Percentiles rank a stretch among this genome's conserved stretches.
phyloP scores from a whole-genome alignment of 2,797 vertebrate genomes.

The Siniperca undulata region DNA sequence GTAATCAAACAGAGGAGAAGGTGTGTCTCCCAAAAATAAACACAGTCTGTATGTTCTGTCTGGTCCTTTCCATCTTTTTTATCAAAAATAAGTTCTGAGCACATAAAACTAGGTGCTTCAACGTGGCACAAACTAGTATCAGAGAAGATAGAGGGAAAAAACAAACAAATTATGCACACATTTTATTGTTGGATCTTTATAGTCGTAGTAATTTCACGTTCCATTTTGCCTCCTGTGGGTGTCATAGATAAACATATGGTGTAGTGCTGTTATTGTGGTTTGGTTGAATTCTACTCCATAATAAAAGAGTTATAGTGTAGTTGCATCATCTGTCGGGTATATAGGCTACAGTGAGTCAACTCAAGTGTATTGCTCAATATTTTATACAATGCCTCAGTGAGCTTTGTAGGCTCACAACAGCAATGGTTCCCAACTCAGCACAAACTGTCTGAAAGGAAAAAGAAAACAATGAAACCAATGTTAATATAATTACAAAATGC shows the following conservation, averaged over 20 bases:
- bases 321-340: not conserved
- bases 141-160: not conserved
- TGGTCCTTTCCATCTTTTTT: slow-evolving; percentile 20
- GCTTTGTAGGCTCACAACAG: slow-evolving; percentile 2
- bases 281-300: not conserved
- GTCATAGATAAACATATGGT: slow-evolving; percentile 31
- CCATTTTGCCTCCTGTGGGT: slow-evolving; percentile 8
- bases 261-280: slow-evolving; percentile 7
- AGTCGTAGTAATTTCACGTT: not conserved
- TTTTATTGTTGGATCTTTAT: slow-evolving; percentile 20
- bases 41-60: not conserved
- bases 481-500: slow-evolving; percentile 1
- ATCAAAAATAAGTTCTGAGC: not conserved
- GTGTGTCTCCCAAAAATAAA: slow-evolving; percentile 38
- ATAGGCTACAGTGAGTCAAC: not conserved
- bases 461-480: not conserved
- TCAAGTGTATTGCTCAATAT: not conserved
- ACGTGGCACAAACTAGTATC: not conserved
- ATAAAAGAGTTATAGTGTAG: not conserved
- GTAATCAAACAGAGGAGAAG: slow-evolving; percentile 57
- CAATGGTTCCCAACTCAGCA: not conserved
- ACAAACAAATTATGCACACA: not conserved
- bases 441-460: not conserved
- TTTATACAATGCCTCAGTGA: not conserved
- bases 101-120: slow-evolving; percentile 3